phyloP scores from a whole-genome alignment of 2,113 vertebrate species.

The Mastomys coucha region DNA sequence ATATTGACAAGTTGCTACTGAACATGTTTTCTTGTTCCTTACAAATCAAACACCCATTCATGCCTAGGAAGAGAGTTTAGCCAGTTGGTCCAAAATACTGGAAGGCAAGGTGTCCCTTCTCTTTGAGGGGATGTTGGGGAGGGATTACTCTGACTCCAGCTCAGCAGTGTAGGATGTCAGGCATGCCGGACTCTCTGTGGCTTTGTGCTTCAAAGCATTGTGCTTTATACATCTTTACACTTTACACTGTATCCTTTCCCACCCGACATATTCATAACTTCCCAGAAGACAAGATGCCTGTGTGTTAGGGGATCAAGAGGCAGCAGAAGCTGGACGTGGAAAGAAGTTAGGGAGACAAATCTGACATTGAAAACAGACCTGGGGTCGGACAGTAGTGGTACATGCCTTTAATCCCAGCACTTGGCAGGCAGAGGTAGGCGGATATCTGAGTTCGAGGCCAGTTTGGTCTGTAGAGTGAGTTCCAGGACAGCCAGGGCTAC shows the following conservation, averaged over 20 bases:
- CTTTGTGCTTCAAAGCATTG: neutral
- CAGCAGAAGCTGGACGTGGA: neutral
- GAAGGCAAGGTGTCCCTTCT: neutral
- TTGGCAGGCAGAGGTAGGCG: too few species aligned
- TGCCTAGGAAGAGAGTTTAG: neutral
- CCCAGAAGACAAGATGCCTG: neutral
- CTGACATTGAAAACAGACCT: neutral
- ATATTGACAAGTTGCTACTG: conserved; percentile 1
- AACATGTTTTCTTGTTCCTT: neutral
- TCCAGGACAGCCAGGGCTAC: too few species aligned
- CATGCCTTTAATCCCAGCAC: too few species aligned
- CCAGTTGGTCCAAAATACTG: neutral
- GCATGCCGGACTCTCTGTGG: neutral
- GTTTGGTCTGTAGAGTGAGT: too few species aligned
- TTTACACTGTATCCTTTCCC: neutral
- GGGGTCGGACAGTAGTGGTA: too few species aligned
- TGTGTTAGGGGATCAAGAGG: neutral
- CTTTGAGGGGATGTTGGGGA: neutral
- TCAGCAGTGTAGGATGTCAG: neutral
- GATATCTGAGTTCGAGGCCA: too few species aligned
- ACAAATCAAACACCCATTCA: neutral
- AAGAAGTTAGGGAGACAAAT: neutral
- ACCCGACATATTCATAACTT: neutral
- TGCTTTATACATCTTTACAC: too few species aligned
- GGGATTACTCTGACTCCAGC: neutral